phyloP scores from a whole-genome alignment of 2,797 vertebrate species.

The Tokudaia muenninki region DNA sequence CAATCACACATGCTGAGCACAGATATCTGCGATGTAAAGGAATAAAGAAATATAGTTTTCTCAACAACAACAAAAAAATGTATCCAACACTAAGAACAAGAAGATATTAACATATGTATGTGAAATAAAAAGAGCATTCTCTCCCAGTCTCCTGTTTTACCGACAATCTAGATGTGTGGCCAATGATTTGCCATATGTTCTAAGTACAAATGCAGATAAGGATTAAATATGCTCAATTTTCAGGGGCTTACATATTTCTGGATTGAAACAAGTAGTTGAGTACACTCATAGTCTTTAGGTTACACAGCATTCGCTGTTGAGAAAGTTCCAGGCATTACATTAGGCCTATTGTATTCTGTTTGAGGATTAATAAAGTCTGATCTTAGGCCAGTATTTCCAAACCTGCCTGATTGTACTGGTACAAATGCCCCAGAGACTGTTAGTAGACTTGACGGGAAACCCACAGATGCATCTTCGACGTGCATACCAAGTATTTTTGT shows the following conservation, averaged over 20 bases:
- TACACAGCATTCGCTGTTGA: background rate
- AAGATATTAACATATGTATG: background rate
- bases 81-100: background rate
- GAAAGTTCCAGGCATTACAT: background rate
- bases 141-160: background rate
- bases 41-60: conserved; percentile 2
- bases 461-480: conserved; percentile 1
- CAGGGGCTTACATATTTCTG: conserved; percentile 9
- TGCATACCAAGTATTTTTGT: conserved; percentile 11
- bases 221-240: background rate
- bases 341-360: background rate
- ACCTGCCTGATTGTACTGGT: background rate
- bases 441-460: background rate
- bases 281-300: conserved; percentile 27
- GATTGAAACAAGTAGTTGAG: conserved; percentile 5
- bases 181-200: background rate
- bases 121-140: conserved; percentile 36
- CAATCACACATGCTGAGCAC: background rate
- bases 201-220: background rate
- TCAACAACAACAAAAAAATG: conserved; percentile 25
- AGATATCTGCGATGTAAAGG: background rate
- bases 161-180: background rate
- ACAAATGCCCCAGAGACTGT: background rate
- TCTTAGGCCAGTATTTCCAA: background rate
- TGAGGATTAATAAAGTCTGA: background rate